These are phyloP conservation scores for Saturnia japonica DNA, from an alignment of 2,888 invertebrate species.

Conservation along the genomic window DNA sequence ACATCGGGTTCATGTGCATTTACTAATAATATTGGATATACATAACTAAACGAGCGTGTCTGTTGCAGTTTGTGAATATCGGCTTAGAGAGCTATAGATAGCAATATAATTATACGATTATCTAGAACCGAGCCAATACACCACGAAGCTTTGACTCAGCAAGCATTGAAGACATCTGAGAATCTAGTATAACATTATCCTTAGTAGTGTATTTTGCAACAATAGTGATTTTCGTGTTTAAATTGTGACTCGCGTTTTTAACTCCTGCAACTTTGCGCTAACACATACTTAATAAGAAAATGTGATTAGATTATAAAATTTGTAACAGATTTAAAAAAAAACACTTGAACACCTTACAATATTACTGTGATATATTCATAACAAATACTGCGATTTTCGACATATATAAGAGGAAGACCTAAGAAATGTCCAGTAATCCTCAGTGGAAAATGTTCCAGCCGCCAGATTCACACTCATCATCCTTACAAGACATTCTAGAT, in stretches of 20 bases:
- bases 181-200: constrained; percentile 79
- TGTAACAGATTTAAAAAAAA: constrained; percentile 54
- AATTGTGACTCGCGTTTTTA: constrained; percentile 60
- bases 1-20: constrained; percentile 29
- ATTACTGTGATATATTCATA: constrained; percentile 77
- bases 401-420: constrained; percentile 72
- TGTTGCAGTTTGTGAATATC: constrained; percentile 66
- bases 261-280: constrained; percentile 61
- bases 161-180: constrained; percentile 95
- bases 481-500: constrained; percentile 91
- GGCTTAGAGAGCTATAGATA: constrained; percentile 57
- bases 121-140: constrained; percentile 66
- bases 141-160: constrained; percentile 88
- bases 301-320: constrained; percentile 73
- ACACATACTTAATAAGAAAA: constrained; percentile 65
- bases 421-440: constrained; percentile 89
- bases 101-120: constrained; percentile 58
- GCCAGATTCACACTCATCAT: constrained; percentile 92
- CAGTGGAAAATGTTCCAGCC: constrained; percentile 96
- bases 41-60: constrained; percentile 50
- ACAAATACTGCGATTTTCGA: constrained; percentile 66
- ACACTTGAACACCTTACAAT: constrained; percentile 62
- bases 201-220: constrained; percentile 78
- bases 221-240: constrained; percentile 64
- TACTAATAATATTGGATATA: constrained; percentile 31